These are phyloP conservation scores for Alauda arvensis DNA, from an alignment of 2,797 vertebrate genomes.

Conservation along the genomic window DNA sequence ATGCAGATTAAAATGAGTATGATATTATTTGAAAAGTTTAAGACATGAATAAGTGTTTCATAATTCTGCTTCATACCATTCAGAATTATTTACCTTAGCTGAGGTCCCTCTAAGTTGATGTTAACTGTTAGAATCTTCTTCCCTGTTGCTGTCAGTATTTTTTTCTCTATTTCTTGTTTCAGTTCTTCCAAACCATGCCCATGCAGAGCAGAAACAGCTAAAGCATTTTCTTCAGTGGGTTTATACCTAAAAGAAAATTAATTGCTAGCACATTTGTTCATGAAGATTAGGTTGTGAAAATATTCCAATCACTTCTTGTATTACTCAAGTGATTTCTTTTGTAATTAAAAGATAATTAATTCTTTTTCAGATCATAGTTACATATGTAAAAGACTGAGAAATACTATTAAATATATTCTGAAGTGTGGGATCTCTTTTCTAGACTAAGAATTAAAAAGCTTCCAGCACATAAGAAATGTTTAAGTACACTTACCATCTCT, in stretches of 20 bases:
- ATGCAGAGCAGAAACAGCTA: slow-evolving; percentile 83
- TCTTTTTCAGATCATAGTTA: not conserved
- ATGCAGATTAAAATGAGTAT: not conserved
- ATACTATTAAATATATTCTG: not conserved
- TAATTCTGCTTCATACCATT: not conserved
- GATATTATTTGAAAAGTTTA: not conserved
- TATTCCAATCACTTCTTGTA: not conserved
- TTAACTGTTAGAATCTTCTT: slow-evolving; percentile 76
- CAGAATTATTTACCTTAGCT: slow-evolving; percentile 79
- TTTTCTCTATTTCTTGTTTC: slow-evolving; percentile 74
- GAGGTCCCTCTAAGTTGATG: slow-evolving; percentile 78
- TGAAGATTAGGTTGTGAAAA: not conserved
- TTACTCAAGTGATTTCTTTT: not conserved
- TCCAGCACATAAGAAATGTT: not conserved
- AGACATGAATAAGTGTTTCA: not conserved
- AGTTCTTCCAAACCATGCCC: slow-evolving; percentile 78
- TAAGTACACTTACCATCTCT: not conserved
- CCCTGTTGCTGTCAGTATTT: slow-evolving; percentile 78
- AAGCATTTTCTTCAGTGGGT: slow-evolving; percentile 44
- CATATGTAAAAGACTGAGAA: not conserved
- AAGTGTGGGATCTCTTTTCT: not conserved
- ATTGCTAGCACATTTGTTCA: not conserved
- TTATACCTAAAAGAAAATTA: slow-evolving; percentile 71
- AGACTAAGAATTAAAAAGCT: not conserved
- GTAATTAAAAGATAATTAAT: not conserved